Evolutionary conservation across 1,140 invertebrate species (phyloP), one percentile per base, ranked within the genome.

Genomic region (Hyphantria cunea): DNA sequence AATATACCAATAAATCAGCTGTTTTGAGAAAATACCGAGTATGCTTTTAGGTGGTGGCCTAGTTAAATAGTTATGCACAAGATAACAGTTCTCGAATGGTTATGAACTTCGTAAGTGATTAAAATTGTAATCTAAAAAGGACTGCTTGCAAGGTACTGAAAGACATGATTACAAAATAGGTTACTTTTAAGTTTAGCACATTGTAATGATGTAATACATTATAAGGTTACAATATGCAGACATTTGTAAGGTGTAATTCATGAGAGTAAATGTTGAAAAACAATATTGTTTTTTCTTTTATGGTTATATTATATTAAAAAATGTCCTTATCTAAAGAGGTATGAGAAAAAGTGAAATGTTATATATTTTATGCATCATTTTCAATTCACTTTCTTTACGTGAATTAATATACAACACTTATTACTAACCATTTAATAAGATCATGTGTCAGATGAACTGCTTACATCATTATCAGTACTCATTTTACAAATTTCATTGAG

Each of bases 101-200:
- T 53, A 61, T 45, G 25, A 69, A 58, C 41, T 50, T 68, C 37
- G 42, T 58, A 51, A 56, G 64, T 55, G 56, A 52, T 53, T 49
- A 67, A 73, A 49, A 7, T 56, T 64, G 51, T 60, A 68, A 71
- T 68, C 65, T 69, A 63, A 39, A 60, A 73, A 78, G 72, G 72
- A 84, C 71, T 86, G 87, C 85, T 90, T 82, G 84, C 78, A 82
- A 84, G 77, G 70, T 77, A 82, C 79, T 76, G 69, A 76, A 83
- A 80, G 76, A 85, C 76, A 80, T 84, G 78, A 82, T 80, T 75
- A 83, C 72, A 79, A 77, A 79, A 80, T 86, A 83, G 75, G 72
- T 86, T 82, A 87, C 75, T 76, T 84, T 82, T 90, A 86, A 89
- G 85, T 89, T 85, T 87, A 90, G 85, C 85, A 88, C 87, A 90